phyloP scores from a whole-genome alignment of 2,113 vertebrate genomes.

The Hiodon tergisus region DNA sequence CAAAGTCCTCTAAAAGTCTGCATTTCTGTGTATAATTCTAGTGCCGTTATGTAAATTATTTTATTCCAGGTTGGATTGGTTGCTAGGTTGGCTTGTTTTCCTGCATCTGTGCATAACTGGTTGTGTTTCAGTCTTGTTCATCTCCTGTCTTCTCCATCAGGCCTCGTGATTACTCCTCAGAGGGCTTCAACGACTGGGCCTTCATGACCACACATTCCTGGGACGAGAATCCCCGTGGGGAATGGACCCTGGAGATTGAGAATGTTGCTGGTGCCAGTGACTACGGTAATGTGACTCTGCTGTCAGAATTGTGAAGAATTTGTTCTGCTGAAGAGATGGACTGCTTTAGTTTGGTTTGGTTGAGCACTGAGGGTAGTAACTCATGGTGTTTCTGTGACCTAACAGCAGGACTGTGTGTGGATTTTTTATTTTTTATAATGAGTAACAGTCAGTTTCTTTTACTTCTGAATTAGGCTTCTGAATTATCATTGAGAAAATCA shows the following conservation, averaged over 20 bases:
- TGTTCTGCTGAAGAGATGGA: background rate
- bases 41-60: too few species aligned
- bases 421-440: too few species aligned
- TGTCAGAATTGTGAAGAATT: background rate
- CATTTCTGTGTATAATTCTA: too few species aligned
- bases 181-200: constrained; percentile 96
- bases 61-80: too few species aligned
- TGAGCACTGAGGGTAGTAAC: too few species aligned
- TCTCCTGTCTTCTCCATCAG: constrained; percentile 50
- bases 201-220: constrained; percentile 97
- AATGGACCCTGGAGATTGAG: constrained; percentile 88
- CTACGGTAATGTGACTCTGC: constrained; percentile 65
- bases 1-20: too few species aligned
- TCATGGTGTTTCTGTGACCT: too few species aligned
- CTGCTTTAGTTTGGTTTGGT: too few species aligned
- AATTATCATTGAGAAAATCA: too few species aligned
- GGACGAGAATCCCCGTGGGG: constrained; percentile 83
- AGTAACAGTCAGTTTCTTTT: too few species aligned
- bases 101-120: background rate
- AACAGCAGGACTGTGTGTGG: too few species aligned
- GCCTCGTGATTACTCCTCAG: constrained; percentile 87
- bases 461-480: too few species aligned
- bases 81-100: background rate
- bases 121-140: background rate
- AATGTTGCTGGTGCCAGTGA: constrained; percentile 85